phyloP scores from a whole-genome alignment of 2,797 vertebrate species.

The Bovichtus diacanthus region DNA sequence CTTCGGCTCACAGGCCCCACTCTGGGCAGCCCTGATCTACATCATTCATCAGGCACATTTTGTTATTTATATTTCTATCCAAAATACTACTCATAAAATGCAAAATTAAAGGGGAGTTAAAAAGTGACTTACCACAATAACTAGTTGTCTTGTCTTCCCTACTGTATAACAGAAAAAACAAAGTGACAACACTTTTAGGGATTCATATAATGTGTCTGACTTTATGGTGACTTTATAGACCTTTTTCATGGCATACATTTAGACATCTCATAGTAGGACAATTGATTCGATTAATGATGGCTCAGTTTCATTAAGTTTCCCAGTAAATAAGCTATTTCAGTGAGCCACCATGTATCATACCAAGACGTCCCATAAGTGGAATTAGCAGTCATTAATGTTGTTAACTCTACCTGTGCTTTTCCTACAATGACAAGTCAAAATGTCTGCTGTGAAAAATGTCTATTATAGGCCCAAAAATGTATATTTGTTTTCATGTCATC shows the following conservation, averaged over 20 bases:
- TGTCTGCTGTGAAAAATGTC: not conserved
- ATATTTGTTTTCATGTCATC: not conserved
- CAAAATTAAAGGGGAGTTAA: not conserved
- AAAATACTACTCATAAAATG: not conserved
- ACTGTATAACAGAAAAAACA: not conserved
- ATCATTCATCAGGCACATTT: not conserved
- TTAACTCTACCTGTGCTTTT: not conserved
- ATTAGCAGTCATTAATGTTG: too few relatives aligned
- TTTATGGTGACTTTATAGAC: not conserved
- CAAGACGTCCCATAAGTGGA: too few relatives aligned
- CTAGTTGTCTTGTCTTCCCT: not conserved
- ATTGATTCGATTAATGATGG: too few relatives aligned
- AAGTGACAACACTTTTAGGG: not conserved
- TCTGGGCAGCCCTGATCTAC: too few relatives aligned
- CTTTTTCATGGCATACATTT: too few relatives aligned
- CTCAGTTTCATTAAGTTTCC: too few relatives aligned
- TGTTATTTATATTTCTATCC: not conserved
- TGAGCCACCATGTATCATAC: too few relatives aligned
- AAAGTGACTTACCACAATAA: not conserved
- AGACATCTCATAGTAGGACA: too few relatives aligned
- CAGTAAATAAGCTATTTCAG: too few relatives aligned
- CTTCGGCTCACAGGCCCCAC: too few relatives aligned
- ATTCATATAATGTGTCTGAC: not conserved
- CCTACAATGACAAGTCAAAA: not conserved
- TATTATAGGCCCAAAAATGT: not conserved